Conservation (phyloP, 1,140 invertebrate genomes). For the Goniozus legneri region DNA sequence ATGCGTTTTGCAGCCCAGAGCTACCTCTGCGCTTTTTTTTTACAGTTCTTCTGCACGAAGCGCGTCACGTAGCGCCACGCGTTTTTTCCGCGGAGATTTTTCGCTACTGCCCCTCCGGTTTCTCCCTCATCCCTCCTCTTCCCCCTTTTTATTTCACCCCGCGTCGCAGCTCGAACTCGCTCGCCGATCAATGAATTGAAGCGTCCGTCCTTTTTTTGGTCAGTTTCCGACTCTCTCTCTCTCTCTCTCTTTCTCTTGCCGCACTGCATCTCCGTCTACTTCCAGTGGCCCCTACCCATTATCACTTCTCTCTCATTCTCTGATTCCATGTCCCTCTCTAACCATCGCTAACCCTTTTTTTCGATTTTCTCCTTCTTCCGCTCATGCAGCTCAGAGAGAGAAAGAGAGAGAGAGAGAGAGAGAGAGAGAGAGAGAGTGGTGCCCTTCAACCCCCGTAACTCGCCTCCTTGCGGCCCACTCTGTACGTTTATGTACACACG, state of each 20-base stretch:
- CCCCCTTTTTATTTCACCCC: conserved; percentile 44
- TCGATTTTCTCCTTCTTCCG: conserved; percentile 11
- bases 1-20: no score
- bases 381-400: neutral
- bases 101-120: conserved; percentile 41
- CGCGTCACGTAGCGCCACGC: no score
- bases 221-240: conserved; percentile 27
- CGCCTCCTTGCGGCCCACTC: no score
- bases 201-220: conserved; percentile 51
- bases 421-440: no score
- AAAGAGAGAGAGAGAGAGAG: no score
- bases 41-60: no score
- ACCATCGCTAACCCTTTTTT: conserved; percentile 12
- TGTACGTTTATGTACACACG: neutral
- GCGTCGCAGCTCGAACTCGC: conserved; percentile 35
- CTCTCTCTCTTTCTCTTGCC: conserved; percentile 6
- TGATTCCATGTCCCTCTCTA: no score
- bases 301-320: conserved; percentile 26
- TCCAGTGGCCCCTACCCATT: conserved; percentile 14
- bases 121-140: conserved; percentile 17
- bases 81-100: conserved; percentile 40
- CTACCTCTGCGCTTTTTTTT: no score
- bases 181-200: conserved; percentile 55
- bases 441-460: no score
- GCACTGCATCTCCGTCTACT: neutral